Percentiles rank a stretch among this genome's conserved stretches.
Conservation (phyloP, 1,140 invertebrate species). For the Vanessa atalanta region DNA sequence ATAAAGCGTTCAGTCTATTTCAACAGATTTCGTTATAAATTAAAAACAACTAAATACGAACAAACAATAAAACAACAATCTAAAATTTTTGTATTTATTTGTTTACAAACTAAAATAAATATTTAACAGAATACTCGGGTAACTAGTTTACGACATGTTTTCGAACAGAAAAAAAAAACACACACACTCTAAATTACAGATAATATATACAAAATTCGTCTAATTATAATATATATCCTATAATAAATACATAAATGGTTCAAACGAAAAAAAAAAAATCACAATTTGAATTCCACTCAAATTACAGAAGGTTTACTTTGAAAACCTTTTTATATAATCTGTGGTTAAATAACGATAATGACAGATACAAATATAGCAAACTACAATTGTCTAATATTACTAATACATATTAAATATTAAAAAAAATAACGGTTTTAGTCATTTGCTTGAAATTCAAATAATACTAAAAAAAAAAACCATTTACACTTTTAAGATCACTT, state of each 20-base stretch:
- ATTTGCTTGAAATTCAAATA: neutral
- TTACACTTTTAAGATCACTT: neutral
- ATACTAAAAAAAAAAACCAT: neutral
- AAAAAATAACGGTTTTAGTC: neutral
- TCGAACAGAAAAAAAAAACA: neutral
- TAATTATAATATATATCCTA: neutral
- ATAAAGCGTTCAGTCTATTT: too few species aligned
- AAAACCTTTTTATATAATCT: neutral
- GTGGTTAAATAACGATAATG: neutral
- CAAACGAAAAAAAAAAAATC: neutral
- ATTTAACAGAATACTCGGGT: conserved; percentile 15
- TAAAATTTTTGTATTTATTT: conserved; percentile 28
- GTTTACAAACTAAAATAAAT: conserved; percentile 39
- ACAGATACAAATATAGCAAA: neutral
- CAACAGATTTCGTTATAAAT: too few species aligned
- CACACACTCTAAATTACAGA: neutral
- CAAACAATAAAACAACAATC: conserved; percentile 24
- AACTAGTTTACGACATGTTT: neutral
- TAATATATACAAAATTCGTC: neutral
- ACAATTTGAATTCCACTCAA: too few species aligned
- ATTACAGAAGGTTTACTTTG: too few species aligned
- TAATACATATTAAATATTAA: neutral
- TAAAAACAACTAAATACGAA: too few species aligned
- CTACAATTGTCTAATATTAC: neutral
- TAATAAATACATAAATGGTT: neutral